Conservation (phyloP, 2,888 invertebrate genomes). For the Sarcophaga carnaria region DNA sequence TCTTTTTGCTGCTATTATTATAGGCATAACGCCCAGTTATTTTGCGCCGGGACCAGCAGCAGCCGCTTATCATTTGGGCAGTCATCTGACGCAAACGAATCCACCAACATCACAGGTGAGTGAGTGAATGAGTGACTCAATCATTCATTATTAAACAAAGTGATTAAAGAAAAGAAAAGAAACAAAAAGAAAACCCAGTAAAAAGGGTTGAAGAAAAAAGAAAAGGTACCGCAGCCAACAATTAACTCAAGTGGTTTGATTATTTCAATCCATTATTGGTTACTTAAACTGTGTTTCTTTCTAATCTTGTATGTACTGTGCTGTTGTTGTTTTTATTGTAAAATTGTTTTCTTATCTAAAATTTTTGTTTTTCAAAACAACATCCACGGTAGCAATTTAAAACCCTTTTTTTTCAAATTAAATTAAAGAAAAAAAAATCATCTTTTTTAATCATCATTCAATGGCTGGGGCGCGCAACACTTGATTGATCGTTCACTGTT, state of each 20-base stretch:
- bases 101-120: constrained; percentile 82
- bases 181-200: not conserved
- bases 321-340: no score
- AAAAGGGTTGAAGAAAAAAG: constrained; percentile 32
- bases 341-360: not conserved
- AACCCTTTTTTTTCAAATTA: not conserved
- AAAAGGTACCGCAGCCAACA: constrained; percentile 35
- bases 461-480: not conserved
- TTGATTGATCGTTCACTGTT: constrained; percentile 27
- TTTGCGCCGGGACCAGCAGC: constrained; percentile 82
- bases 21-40: constrained; percentile 82
- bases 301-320: no score
- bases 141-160: no score
- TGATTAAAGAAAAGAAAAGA: not conserved
- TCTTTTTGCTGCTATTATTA: constrained; percentile 66
- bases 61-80: constrained; percentile 82
- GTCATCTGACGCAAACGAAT: constrained; percentile 81
- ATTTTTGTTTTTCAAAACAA: not conserved
- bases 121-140: constrained; percentile 28
- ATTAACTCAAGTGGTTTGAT: constrained; percentile 70
- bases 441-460: constrained; percentile 23
- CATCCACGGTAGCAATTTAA: constrained; percentile 58
- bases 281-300: no score
- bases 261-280: constrained; percentile 68
- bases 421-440: not conserved